Base-by-base conservation (phyloP, 1,140 invertebrate genomes). In the Andrena cerasifolii region DNA sequence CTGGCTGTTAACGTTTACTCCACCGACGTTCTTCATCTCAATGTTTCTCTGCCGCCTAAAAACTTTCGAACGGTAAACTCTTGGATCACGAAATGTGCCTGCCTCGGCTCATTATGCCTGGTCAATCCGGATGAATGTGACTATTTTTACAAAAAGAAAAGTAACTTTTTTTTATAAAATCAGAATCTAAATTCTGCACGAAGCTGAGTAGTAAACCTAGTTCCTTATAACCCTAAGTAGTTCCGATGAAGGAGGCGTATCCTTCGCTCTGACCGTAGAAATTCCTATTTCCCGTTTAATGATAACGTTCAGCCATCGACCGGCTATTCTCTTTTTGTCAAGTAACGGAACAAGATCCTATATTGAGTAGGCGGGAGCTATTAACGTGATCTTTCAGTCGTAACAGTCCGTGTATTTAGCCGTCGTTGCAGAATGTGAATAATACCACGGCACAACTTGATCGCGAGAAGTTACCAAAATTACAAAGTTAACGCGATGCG, bases 331-430 rank as follows among this genome's bases (percentile, higher is more conserved):
- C 45, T 76, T 72, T 68, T 68, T 47, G 65, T 68, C 63, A 24
- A 40, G n/a, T 76, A 68, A 75, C 65, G 53, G 63, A 59, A 76
- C 73, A 49, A 40, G 40, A 21, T 59, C 59, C 73, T 68, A 49
- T 47, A 58, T 58, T 28, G 51, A 31, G 40, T 31, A 31, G 71
- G 18, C 49, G 36, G 65, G 8, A 31, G 28, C n/a, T 68, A 76
- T 76, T 76, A 76, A 68, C 65, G 49, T 58, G 53, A 45, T 76
- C 59, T 47, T 68, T 58, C 73, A 49, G 33, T 76, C 65, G 43
- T 68, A 47, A 58, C 65, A 40, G 36, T 21, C 31, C 16, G 58
- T 51, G 21, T 43, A 26, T 14, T 53, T 21, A 26, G 33, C 8
- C 21, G 12, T 36, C n/a, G 14, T 24, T 14, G 12, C 49, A 21